Evolutionary conservation across 2,797 vertebrate genomes (phyloP).

Genomic region (Sebastes elongatus): DNA sequence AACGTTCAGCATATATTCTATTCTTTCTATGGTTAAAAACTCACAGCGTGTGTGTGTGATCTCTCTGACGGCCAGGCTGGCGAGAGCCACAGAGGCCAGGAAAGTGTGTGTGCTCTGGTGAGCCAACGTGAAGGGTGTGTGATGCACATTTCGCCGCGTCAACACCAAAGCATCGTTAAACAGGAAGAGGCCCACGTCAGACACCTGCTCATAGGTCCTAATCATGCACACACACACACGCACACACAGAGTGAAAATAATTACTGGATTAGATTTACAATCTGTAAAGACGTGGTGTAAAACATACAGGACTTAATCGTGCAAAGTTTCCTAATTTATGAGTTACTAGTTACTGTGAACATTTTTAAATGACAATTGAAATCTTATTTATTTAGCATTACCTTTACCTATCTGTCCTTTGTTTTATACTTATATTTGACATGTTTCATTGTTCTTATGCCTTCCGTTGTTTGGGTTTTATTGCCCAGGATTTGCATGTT

Average conservation of each 20-base stretch:
- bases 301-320: background rate
- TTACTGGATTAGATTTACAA: background rate
- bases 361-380: no score
- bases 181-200: slow-evolving; percentile 85
- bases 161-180: slow-evolving; percentile 84
- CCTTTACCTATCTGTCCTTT: no score
- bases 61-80: slow-evolving; percentile 76
- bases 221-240: background rate
- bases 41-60: slow-evolving; percentile 84
- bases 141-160: slow-evolving; percentile 61
- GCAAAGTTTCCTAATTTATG: background rate
- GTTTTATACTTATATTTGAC: no score
- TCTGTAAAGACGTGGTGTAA: background rate
- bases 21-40: slow-evolving; percentile 16
- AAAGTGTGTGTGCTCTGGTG: slow-evolving; percentile 82
- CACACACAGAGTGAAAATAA: background rate
- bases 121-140: slow-evolving; percentile 78
- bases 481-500: no score
- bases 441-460: no score
- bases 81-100: slow-evolving; percentile 83
- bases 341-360: no score
- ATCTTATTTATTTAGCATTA: no score
- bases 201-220: slow-evolving; percentile 81
- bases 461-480: no score
- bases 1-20: accelerated